A percentile compares a stretch with the other conserved stretches of the same genome.
Evolutionary conservation across 2,113 vertebrate species (phyloP).

Genomic region (Pipra filicauda): DNA sequence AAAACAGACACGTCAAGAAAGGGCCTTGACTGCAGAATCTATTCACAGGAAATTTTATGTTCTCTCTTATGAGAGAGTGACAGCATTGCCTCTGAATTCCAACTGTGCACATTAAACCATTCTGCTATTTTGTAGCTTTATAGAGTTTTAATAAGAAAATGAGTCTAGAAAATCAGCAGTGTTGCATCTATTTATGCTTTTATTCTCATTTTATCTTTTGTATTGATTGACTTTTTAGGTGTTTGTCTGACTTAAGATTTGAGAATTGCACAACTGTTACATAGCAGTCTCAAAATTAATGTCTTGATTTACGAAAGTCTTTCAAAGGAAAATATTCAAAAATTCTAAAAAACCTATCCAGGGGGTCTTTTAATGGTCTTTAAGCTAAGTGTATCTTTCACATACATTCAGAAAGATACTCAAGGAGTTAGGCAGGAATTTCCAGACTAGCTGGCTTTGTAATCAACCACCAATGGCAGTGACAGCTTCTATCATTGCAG

Average conservation of each 20-base stretch:
- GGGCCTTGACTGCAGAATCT: neutral
- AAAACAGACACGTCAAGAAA: neutral
- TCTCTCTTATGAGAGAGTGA: neutral
- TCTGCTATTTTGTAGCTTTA: neutral
- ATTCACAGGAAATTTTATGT: neutral
- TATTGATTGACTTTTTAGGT: neutral
- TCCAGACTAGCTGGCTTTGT: neutral
- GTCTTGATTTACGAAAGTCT: neutral
- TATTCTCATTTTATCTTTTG: conserved; percentile 27
- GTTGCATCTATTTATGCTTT: conserved; percentile 28
- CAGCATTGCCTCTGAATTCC: conserved; percentile 28
- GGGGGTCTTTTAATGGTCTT: neutral
- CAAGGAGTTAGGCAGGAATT: neutral
- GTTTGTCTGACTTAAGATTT: neutral
- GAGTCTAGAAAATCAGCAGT: conserved; percentile 15
- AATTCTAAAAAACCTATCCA: neutral
- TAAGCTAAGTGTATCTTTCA: neutral
- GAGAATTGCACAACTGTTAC: neutral
- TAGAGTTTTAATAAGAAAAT: conserved; percentile 12
- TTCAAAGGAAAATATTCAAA: neutral
- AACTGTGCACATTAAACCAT: conserved; percentile 37
- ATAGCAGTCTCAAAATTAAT: neutral
- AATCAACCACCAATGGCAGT: neutral
- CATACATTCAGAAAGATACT: neutral
- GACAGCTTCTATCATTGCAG: neutral